A percentile compares a stretch with the other conserved stretches of the same genome.
Conservation (phyloP, 2,888 invertebrate genomes). For the Phrixothrix hirtus region DNA sequence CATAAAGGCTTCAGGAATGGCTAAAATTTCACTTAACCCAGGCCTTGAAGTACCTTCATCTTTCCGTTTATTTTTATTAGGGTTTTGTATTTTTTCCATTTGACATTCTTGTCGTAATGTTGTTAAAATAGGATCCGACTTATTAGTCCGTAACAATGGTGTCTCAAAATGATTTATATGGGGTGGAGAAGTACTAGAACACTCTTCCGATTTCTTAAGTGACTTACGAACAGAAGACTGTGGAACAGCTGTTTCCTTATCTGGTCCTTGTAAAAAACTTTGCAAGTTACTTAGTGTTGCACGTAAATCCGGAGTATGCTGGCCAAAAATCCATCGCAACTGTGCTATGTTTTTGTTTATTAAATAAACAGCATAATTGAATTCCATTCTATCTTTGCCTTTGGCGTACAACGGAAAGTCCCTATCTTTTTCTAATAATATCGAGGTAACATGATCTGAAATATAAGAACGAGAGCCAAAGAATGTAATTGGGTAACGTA, state of each 20-base stretch:
- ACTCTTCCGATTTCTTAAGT: not conserved
- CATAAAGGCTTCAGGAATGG: constrained; percentile 42
- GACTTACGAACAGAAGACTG: not conserved
- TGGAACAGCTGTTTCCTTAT: constrained; percentile 2
- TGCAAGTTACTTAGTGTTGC: constrained; percentile 76
- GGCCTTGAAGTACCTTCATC: constrained; percentile 37
- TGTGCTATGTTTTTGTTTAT: constrained; percentile 95
- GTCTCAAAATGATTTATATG: constrained; percentile 30
- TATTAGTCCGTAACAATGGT: constrained; percentile 38
- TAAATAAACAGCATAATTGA: constrained; percentile 88
- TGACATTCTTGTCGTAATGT: constrained; percentile 37
- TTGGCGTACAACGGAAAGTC: constrained; percentile 81
- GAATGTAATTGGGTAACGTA: constrained; percentile 81
- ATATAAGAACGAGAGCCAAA: constrained; percentile 83
- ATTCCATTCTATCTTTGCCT: constrained; percentile 77
- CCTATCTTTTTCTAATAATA: constrained; percentile 67
- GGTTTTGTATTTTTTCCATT: constrained; percentile 27
- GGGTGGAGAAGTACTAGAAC: no score
- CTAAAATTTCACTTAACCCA: constrained; percentile 50
- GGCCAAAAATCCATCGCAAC: constrained; percentile 74
- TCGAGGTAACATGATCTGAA: constrained; percentile 74
- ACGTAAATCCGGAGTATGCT: constrained; percentile 73
- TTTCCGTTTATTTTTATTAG: constrained; percentile 11
- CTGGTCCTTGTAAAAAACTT: constrained; percentile 42
- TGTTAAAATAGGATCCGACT: constrained; percentile 48